Evolutionary conservation across 2,113 vertebrate species (phyloP).

Genomic region (Psephotus haematonotus): DNA sequence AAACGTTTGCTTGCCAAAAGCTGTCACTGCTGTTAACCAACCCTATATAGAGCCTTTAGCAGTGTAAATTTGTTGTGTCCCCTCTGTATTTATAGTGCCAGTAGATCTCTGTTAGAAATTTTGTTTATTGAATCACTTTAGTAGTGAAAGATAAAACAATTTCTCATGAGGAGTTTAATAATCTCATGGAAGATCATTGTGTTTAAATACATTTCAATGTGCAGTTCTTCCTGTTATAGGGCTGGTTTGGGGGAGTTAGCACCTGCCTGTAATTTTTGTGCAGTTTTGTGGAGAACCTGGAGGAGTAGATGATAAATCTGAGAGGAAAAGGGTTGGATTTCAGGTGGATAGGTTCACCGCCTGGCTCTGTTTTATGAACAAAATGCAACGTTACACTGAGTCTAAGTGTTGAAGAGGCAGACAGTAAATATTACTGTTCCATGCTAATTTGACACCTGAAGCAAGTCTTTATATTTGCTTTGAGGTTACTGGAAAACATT

Average conservation of each 20-base stretch:
- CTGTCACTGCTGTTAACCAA: background rate
- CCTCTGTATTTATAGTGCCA: background rate
- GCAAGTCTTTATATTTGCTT: conserved; percentile 11
- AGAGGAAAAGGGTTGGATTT: conserved; percentile 6
- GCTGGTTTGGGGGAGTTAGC: background rate
- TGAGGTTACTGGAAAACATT: conserved; percentile 26
- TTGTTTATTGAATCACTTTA: background rate
- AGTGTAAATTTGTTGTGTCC: background rate
- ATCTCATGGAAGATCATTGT: background rate
- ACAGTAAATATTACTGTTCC: background rate
- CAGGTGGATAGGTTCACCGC: background rate
- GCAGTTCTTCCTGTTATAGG: background rate
- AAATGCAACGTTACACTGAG: background rate
- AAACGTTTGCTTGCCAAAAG: background rate
- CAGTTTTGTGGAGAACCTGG: background rate
- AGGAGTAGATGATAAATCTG: conserved; percentile 15
- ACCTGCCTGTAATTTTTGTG: background rate
- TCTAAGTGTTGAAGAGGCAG: background rate
- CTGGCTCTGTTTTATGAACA: background rate
- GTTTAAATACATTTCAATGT: background rate
- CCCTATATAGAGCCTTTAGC: background rate
- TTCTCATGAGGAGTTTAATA: background rate
- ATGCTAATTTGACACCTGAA: conserved; percentile 25
- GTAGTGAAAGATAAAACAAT: background rate
- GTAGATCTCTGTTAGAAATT: background rate